Base-by-base conservation (phyloP, 2,888 invertebrate genomes). In the Brenthis ino region DNA sequence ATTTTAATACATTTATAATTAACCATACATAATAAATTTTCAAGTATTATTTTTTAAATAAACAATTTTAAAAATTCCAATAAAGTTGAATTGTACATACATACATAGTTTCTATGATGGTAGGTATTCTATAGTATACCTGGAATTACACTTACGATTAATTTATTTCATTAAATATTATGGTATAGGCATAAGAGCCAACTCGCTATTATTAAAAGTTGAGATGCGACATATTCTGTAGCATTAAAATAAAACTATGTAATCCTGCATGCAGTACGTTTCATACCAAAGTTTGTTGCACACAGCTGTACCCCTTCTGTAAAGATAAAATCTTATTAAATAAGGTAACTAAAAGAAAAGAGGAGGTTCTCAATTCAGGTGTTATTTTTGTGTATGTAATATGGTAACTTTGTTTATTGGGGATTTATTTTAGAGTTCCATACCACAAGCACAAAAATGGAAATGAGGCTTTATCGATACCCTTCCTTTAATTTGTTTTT, bases 251-350 rank as follows among this genome's bases (percentile, higher is more conserved):
- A 84, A 87, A 84, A 81, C 80, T 87, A 85, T 76, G 82, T 80
- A 84, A 85, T 86, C 89, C 88, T 80, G 84, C 89, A 84, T 86
- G 85, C 89, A 85, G 85, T 85, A 87, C 86, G 82, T 87, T 88
- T 78, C 87, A 82, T 87, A 87, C 85, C 89, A 85, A 79, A 82
- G 77, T 87, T 88, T 81, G 82, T 88, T 92, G 92, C 92, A 91
- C 92, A 91, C 91, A 87, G 81, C 91, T 91, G 91, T 85, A 79
- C 81, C 82, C 76, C 77, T 83, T 78, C 83, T 74, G 70, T 43
- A 71, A 71, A 54, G 33, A 50, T 64, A 69, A 43, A 43, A 57
- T 65, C 28, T 60, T 14, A 56, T 53, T 53, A 28, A 16, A 53
- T 51, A 4, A 28, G 16, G 11, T 43, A 11, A 43, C 37, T 43